Evolutionary conservation across 2,113 vertebrate species (phyloP), one percentile per base, ranked within the genome.

Genomic region (Platysternon megacephalum): DNA sequence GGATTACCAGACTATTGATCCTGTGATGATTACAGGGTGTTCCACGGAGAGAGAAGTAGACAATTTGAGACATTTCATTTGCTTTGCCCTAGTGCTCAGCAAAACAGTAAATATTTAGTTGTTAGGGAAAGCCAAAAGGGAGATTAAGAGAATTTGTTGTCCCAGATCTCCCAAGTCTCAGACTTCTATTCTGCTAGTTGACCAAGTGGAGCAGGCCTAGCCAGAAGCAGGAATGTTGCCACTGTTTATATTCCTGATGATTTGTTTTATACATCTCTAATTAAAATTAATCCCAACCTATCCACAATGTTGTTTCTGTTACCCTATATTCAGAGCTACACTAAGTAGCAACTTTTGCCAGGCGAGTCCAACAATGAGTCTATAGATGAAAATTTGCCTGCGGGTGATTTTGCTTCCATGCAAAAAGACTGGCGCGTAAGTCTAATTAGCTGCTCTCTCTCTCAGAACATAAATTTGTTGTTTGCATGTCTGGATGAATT

Each of bases 91-190:
- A 55, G 28, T 78, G 84, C 83, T 78, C 91, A 91, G 55, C 74
- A 95, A 35, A 79, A 53, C 24, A 56, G 81, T 46, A 91, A 97
- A 97, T 95, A 93, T 93, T 96, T 90, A 81, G 84, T 84, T 95
- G 87, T 79, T 56, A 78, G n/a, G 35, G 55, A 85, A 90, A 85
- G 78, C 83, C 84, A 87, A 88, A 91, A 10, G 49, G 68, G 42
- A 87, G 91, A 93, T 84, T 16, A 84, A 88, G 85, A 61, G 68
- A 79, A 91, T 95, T 74, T 91, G 32, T 93, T 94, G 55, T 24
- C 80, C 88, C 24, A 8, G 81, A 91, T 82, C 48, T 87, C 19
- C 85, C 49, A 52, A 65, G 17, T 29, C 56, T 61, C 86, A 93
- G 55, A 49, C 32, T 48, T 86, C 12, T 0, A 3, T 52, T 56